A percentile compares a stretch with the other conserved stretches of the same genome.
Evolutionary conservation across 2,797 vertebrate genomes (phyloP).

Genomic region (Propithecus perrieri): DNA sequence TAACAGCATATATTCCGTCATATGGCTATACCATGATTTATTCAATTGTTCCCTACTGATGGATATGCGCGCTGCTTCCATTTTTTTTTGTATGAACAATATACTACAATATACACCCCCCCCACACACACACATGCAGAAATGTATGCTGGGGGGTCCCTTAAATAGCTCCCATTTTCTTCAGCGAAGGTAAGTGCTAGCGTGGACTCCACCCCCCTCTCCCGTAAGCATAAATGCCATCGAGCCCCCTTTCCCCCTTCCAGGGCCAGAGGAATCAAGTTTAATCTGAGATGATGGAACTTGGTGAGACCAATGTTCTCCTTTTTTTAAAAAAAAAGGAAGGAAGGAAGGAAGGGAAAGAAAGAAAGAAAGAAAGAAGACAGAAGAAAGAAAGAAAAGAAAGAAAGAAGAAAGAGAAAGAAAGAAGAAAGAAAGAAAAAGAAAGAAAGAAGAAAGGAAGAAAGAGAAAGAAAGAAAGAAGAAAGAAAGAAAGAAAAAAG

Average conservation of each 20-base stretch:
- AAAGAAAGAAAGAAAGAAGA: no score
- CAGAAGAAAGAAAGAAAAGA: neutral
- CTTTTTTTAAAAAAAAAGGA: neutral
- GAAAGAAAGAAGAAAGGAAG: fast-evolving
- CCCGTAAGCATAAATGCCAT: neutral
- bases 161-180: neutral
- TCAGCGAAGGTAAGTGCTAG: neutral
- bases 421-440: no score
- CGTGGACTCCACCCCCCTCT: fast-evolving
- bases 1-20: no score
- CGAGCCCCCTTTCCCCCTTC: fast-evolving
- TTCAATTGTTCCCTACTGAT: neutral
- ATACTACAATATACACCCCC: no score
- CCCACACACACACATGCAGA: neutral
- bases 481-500: neutral
- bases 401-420: neutral
- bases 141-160: neutral
- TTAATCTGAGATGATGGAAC: neutral
- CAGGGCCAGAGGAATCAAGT: neutral
- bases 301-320: neutral
- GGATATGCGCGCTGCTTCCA: neutral
- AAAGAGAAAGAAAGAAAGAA: neutral
- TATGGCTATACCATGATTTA: neutral
- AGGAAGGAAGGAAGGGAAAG: neutral
- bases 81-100: neutral